Evolutionary conservation across 2,113 vertebrate genomes (phyloP).

Genomic region (Tursiops truncatus): DNA sequence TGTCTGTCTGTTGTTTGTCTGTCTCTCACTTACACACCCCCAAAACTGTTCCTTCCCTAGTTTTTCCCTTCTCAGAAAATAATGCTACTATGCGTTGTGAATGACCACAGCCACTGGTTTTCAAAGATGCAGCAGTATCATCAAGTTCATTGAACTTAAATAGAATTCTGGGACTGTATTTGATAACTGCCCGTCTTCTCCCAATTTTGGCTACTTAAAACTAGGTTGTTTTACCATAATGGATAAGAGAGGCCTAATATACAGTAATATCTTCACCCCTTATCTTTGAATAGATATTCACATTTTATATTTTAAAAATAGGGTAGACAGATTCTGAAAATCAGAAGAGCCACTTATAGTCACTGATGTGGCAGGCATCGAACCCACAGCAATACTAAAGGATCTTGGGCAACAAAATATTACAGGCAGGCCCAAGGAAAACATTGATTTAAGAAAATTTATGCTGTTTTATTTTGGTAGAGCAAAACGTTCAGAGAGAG

Average conservation of each 20-base stretch:
- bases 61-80: not conserved
- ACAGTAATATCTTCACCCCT: constrained; percentile 67
- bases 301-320: constrained; percentile 86
- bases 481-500: not conserved
- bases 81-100: not conserved
- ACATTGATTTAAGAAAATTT: not conserved
- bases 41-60: not conserved
- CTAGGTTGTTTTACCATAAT: not conserved
- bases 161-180: not conserved
- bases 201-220: not conserved
- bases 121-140: not conserved
- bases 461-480: not conserved
- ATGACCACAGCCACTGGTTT: not conserved
- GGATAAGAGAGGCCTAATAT: constrained; percentile 55
- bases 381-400: constrained; percentile 82
- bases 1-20: not conserved
- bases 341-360: constrained; percentile 87
- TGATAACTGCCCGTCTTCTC: not conserved
- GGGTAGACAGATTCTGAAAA: constrained; percentile 83
- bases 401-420: constrained; percentile 82
- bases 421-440: not conserved
- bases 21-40: not conserved
- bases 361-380: constrained; percentile 86
- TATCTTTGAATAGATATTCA: constrained; percentile 79
- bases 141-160: not conserved